Base-by-base conservation (phyloP, 30 jellyfish, hydroid and myxozoan genomes). In the Cassiopea xamachana region DNA sequence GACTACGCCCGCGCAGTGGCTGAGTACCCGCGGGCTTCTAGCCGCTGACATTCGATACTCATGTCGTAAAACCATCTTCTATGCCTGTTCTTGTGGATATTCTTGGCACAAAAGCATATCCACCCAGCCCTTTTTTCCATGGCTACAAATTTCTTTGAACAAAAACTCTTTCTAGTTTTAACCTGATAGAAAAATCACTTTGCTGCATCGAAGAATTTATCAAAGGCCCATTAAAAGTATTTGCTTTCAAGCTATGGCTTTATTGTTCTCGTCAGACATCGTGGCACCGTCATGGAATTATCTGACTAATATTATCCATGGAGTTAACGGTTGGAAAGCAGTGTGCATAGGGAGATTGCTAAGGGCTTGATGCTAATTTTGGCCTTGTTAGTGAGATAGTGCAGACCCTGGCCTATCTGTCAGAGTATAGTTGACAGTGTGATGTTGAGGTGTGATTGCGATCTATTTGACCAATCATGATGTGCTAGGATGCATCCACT, bases 201-300 rank as follows among this genome's bases (percentile, higher is more conserved):
- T 71, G 39, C 58, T 45, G 87, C 85, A 19, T 71, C 60, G 75
- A 70, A 27, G 48, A 58, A 46, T n/a, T 6, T n/a, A 50, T 51
- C 39, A 50, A 59, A 83, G 82, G 81, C 90, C 89, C 93, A 82
- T 90, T 70, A 48, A 90, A 69, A 50, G 77, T 83, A 77, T 90
- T 68, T 90, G 97, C 97, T 69, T 46, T 84, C 82, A 85, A 64
- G 90, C 90, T 84, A 75, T 16, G 92, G 61, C 46, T 15, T 74
- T 80, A 73, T 93, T 93, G 98, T 93, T 62, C 48, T 61, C 62
- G 75, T 46, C 94, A 94, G 98, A 94, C 98, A 77, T 77, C 50
- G 62, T 94, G 98, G 98, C 98, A 94, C 98, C 98, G 86, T 17
- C 48, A 39, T 14, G 97, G 97, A 90, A 85, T 92, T 92, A 81